phyloP scores from a whole-genome alignment of 2,888 invertebrate species.

The Megaustenia siamemsis region DNA sequence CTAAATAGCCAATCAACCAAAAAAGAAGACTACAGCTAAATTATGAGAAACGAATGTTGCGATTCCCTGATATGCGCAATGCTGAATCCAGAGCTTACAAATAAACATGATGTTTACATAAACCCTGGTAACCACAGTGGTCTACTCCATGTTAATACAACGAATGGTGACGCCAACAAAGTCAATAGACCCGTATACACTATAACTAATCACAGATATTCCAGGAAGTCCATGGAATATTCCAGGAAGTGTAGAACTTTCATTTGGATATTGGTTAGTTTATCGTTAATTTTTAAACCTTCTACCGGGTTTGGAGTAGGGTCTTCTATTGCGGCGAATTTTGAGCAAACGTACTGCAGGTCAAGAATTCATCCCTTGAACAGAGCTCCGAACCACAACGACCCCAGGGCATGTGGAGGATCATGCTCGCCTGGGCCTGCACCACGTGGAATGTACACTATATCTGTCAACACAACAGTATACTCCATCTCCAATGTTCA shows the following conservation, averaged over 20 bases:
- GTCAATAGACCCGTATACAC: too few species aligned
- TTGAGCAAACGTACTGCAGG: conserved; percentile 37
- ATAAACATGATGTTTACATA: too few species aligned
- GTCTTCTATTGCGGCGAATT: conserved; percentile 6
- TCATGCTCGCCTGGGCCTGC: neutral
- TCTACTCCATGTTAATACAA: too few species aligned
- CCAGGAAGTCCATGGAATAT: neutral
- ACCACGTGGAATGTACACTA: neutral
- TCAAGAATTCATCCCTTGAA: neutral
- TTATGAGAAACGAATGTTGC: too few species aligned
- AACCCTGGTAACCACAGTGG: too few species aligned
- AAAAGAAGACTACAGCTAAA: too few species aligned
- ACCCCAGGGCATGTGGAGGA: conserved; percentile 29
- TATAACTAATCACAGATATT: too few species aligned
- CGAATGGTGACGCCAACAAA: too few species aligned
- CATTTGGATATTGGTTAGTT: neutral
- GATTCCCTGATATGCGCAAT: too few species aligned
- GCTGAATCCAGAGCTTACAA: too few species aligned
- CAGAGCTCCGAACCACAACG: conserved; percentile 34
- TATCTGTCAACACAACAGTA: conserved; percentile 14
- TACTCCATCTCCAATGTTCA: conserved; percentile 31
- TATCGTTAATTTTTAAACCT: neutral
- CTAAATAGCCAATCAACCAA: too few species aligned
- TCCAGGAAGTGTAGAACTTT: neutral
- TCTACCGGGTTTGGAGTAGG: conserved; percentile 14